These are phyloP conservation scores for Phasianus colchicus DNA, from an alignment of 2,113 vertebrate species.

Conservation along the genomic window DNA sequence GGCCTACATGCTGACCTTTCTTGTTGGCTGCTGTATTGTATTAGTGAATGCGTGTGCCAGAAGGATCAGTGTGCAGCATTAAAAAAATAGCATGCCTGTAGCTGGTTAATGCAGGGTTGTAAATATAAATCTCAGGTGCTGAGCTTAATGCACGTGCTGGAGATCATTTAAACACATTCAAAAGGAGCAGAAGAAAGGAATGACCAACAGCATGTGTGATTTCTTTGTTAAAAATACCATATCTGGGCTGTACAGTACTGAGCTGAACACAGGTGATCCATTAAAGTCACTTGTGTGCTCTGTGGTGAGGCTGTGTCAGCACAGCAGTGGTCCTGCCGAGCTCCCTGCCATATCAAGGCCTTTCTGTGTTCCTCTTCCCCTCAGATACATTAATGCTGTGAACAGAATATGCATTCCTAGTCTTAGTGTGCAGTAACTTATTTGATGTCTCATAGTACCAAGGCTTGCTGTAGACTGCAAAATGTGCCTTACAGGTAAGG, in stretches of 20 bases:
- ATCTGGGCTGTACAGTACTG: neutral
- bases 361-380: neutral
- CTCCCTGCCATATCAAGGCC: neutral
- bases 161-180: conserved; percentile 26
- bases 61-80: neutral
- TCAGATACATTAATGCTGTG: neutral
- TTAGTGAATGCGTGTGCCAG: neutral
- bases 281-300: conserved; percentile 10
- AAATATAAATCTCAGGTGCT: conserved; percentile 27
- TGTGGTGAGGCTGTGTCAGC: neutral
- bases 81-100: neutral
- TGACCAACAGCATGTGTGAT: neutral
- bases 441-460: neutral
- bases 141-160: conserved; percentile 39
- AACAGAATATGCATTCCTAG: no score
- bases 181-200: conserved; percentile 22
- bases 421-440: neutral
- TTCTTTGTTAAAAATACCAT: neutral
- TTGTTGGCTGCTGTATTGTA: neutral
- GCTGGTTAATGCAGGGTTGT: conserved; percentile 30
- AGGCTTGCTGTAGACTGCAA: neutral
- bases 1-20: neutral
- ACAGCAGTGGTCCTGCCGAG: neutral
- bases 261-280: neutral
- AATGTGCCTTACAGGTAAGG: neutral